These are phyloP conservation scores for Acromyrmex charruanus DNA, from an alignment of 1,140 invertebrate species.

Conservation along the genomic window DNA sequence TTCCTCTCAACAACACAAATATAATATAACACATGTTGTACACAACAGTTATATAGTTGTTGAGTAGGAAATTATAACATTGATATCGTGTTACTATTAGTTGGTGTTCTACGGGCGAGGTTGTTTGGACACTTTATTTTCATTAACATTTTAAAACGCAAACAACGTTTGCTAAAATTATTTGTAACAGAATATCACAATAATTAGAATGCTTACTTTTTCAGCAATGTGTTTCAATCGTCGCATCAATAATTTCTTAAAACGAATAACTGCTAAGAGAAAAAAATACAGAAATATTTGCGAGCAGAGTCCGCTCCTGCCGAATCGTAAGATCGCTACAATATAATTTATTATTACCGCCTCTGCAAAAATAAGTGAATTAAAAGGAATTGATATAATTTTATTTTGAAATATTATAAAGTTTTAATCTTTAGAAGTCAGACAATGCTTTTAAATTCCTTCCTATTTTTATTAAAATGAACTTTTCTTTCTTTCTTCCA, in stretches of 20 bases:
- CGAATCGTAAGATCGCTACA: conserved; percentile 71
- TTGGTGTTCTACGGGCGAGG: no score
- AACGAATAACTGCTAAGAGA: conserved; percentile 70
- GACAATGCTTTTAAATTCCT: neutral
- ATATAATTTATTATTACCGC: conserved; percentile 23
- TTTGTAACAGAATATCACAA: neutral
- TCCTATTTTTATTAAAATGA: neutral
- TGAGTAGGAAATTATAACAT: no score
- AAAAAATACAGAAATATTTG: conserved; percentile 80
- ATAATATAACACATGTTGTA: no score
- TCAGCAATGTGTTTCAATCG: conserved; percentile 85
- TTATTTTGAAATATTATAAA: conserved; percentile 35
- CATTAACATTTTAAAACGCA: neutral
- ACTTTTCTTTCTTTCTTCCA: neutral
- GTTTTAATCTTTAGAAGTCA: conserved; percentile 10
- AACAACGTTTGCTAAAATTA: neutral
- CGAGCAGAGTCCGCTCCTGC: conserved; percentile 81
- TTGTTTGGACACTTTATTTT: neutral
- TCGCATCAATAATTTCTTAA: conserved; percentile 79
- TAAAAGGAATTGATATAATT: conserved; percentile 56
- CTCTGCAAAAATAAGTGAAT: conserved; percentile 57
- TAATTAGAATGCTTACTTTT: conserved; percentile 60
- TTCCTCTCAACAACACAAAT: no score
- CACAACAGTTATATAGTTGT: no score
- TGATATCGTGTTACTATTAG: no score